Evolutionary conservation across 2,888 invertebrate species (phyloP), one percentile per base, ranked within the genome.

Genomic region (Phyllotreta striolata): DNA sequence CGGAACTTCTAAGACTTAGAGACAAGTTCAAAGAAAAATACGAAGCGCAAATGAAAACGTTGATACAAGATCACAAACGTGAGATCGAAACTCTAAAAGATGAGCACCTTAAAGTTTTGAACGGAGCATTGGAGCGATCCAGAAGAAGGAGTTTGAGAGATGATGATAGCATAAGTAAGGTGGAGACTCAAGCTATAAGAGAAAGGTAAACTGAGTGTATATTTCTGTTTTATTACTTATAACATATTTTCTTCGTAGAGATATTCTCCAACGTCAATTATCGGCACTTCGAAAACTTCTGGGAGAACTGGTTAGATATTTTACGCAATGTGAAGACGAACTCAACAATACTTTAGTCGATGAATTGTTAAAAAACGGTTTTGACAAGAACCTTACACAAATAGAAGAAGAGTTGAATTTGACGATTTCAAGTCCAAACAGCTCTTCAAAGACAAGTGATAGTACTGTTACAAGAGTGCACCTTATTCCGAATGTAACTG

Each of bases 281-380:
- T 80, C 83, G 54, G 87, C 87, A 41, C 83, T 92, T 60, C 88
- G 89, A 70, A 85, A 85, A 67, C 85, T 89, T 37, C 84, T 93
- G 64, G 83, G 85, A 0, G 90, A 91, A 77, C 81, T 93, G 73
- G 86, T 90, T 49, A 88, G 88, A 76, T 92, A 91, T 80, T 90
- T 91, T 76, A 87, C 86, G 6, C 84, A 87, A 70, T 92, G 91
- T 55, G 93, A 93, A 78, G 90, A 91, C 76, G 92, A 92, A 79
- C 83, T 93, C 41, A 92, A 91, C 81, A 87, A 87, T 70, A 91
- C 91, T 9, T 81, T 93, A 54, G 85, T 91, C 0, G 88, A 87
- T 55, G 88, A 88, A 73, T 82, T 90, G 46, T 63, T 85, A 51
- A 85, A 84, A 40, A 78, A 84, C 35, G 74, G 72, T 54, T 72